Conservation (phyloP, 2,888 invertebrate genomes). For the Drosophila fulvimacula region DNA sequence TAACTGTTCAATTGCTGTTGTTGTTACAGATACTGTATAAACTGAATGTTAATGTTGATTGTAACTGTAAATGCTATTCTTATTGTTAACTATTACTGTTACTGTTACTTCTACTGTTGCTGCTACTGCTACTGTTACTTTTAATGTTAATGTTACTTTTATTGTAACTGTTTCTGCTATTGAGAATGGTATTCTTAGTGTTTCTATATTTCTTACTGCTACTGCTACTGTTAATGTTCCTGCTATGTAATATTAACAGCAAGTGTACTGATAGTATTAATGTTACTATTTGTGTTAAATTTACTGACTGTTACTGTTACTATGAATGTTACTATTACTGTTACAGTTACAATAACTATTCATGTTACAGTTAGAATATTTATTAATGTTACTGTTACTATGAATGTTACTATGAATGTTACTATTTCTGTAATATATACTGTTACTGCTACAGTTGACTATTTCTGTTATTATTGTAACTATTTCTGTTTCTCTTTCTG, state of each 20-base stretch:
- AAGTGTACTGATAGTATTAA: background rate
- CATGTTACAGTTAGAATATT: background rate
- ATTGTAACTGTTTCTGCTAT: background rate
- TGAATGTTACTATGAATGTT: constrained; percentile 5
- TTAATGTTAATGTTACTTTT: background rate
- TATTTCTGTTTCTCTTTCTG: constrained; percentile 15
- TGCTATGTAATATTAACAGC: too few species aligned
- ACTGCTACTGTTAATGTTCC: background rate
- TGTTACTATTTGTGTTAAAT: background rate
- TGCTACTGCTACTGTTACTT: background rate
- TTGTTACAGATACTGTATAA: background rate
- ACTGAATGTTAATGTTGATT: background rate
- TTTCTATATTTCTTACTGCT: too few species aligned
- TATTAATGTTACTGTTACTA: background rate
- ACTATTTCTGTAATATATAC: background rate
- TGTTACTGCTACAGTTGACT: background rate
- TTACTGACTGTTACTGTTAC: background rate
- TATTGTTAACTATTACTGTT: background rate
- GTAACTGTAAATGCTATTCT: background rate
- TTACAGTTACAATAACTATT: background rate
- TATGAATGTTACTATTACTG: background rate
- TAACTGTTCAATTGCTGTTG: constrained; percentile 13
- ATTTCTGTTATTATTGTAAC: background rate
- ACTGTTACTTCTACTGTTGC: constrained; percentile 9
- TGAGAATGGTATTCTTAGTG: too few species aligned